phyloP scores from a whole-genome alignment of 2,888 invertebrate species.

The Ichneumoninae sp. region DNA sequence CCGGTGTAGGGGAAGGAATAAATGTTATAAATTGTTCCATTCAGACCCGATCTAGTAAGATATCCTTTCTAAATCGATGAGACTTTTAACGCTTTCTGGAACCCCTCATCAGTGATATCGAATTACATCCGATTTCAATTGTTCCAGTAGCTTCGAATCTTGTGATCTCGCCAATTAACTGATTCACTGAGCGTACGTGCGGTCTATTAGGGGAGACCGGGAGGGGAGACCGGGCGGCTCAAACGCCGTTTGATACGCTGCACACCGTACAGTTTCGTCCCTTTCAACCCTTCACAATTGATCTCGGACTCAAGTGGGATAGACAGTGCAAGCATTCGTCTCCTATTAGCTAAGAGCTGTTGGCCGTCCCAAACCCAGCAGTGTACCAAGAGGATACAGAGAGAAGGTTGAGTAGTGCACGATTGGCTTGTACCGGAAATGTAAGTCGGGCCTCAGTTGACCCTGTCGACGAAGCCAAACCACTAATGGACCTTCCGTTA shows the following conservation, averaged over 20 bases:
- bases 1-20: background rate
- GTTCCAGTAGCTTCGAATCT: background rate
- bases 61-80: background rate
- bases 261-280: slow-evolving; percentile 1
- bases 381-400: background rate
- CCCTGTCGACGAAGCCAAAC: slow-evolving; percentile 60
- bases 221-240: background rate
- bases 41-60: background rate
- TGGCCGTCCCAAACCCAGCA: slow-evolving; percentile 9
- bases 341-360: slow-evolving; percentile 14
- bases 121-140: background rate
- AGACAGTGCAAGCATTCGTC: slow-evolving; percentile 2
- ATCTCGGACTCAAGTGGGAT: slow-evolving; percentile 9
- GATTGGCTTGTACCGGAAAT: slow-evolving; percentile 39
- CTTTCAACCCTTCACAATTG: slow-evolving; percentile 14
- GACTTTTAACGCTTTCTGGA: background rate
- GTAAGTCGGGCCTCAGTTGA: slow-evolving; percentile 33
- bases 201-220: background rate
- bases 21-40: background rate
- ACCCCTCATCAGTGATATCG: background rate
- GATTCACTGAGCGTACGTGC: background rate
- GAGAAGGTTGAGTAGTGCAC: slow-evolving; percentile 1
- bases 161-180: background rate
- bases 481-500: slow-evolving; percentile 64
- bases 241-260: slow-evolving; percentile 10